A percentile compares a stretch with the other conserved stretches of the same genome.
Evolutionary conservation across 23 tunicate genomes (phyloP).

Genomic region (Halocynthia aurantium): DNA sequence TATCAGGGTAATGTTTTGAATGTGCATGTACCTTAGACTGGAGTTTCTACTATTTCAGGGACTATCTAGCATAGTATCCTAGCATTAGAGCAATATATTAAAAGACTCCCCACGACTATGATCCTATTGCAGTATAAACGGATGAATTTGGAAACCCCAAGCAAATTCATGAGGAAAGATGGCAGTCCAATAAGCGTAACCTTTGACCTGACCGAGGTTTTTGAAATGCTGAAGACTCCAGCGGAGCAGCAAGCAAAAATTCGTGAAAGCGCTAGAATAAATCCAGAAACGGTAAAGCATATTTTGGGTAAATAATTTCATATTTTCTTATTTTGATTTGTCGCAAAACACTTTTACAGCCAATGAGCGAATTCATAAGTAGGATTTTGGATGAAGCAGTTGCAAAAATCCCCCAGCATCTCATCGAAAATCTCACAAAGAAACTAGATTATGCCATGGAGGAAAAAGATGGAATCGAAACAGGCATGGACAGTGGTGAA

Average conservation of each 20-base stretch:
- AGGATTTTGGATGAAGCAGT: slow-evolving; percentile 46
- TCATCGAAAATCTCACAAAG: slow-evolving; percentile 25
- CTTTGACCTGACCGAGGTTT: slow-evolving; percentile 67
- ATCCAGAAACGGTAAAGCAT: slow-evolving; percentile 33
- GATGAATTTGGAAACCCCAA: slow-evolving; percentile 50
- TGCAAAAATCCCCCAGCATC: slow-evolving; percentile 25
- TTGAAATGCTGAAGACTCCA: slow-evolving; percentile 67
- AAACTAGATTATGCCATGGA: background rate
- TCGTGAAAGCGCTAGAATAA: slow-evolving; percentile 13
- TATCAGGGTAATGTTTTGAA: too few species aligned
- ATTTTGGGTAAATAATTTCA: background rate
- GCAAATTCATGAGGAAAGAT: slow-evolving; percentile 42
- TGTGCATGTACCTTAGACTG: too few species aligned
- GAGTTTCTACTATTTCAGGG: too few species aligned
- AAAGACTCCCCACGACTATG: background rate
- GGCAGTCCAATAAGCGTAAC: slow-evolving; percentile 26
- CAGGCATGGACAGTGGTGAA: background rate
- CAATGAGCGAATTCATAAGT: slow-evolving; percentile 44
- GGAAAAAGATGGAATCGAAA: background rate
- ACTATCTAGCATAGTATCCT: too few species aligned
- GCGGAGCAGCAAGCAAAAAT: slow-evolving; percentile 24
- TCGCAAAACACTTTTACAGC: slow-evolving; percentile 15
- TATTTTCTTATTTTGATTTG: background rate
- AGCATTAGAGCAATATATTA: background rate
- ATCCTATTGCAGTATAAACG: slow-evolving; percentile 4